Percentiles rank a stretch among this genome's conserved stretches.
These are phyloP conservation scores for Drosophila birchii DNA, from an alignment of 2,888 invertebrate species.

Conservation along the genomic window DNA sequence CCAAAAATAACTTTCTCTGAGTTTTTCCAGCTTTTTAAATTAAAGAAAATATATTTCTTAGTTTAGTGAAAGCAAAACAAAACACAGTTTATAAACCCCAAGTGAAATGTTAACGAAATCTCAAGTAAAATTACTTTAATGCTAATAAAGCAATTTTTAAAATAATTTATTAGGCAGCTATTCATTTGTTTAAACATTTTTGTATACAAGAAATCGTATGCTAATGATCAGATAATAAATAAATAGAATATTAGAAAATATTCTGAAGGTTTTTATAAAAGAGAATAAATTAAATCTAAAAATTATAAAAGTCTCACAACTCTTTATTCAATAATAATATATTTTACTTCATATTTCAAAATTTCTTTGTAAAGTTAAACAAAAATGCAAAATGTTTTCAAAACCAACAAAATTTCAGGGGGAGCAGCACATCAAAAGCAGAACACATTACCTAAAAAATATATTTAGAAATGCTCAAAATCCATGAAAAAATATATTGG, in stretches of 20 bases:
- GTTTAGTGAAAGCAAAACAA: neutral
- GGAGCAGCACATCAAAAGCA: neutral
- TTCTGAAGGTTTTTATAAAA: neutral
- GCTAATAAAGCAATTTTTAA: neutral
- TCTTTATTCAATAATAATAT: neutral
- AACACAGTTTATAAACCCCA: neutral
- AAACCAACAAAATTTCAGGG: neutral
- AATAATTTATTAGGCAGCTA: neutral
- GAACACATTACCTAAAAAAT: neutral
- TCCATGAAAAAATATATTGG: slow-evolving; percentile 10
- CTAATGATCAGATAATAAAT: too few relatives aligned
- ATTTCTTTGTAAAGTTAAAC: neutral
- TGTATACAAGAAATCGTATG: neutral
- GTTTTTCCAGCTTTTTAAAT: neutral
- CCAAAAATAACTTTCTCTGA: slow-evolving; percentile 4
- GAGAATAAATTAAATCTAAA: neutral
- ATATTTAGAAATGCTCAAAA: slow-evolving; percentile 23
- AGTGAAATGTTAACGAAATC: neutral
- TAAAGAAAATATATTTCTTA: too few relatives aligned
- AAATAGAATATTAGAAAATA: neutral
- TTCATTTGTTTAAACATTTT: neutral
- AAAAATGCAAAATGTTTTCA: neutral
- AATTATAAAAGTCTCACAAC: too few relatives aligned
- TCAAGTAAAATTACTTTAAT: neutral
- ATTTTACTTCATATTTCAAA: neutral